A percentile compares a stretch with the other conserved stretches of the same genome.
Conservation (phyloP, 2,888 invertebrate species). For the Tanypteryx hageni region DNA sequence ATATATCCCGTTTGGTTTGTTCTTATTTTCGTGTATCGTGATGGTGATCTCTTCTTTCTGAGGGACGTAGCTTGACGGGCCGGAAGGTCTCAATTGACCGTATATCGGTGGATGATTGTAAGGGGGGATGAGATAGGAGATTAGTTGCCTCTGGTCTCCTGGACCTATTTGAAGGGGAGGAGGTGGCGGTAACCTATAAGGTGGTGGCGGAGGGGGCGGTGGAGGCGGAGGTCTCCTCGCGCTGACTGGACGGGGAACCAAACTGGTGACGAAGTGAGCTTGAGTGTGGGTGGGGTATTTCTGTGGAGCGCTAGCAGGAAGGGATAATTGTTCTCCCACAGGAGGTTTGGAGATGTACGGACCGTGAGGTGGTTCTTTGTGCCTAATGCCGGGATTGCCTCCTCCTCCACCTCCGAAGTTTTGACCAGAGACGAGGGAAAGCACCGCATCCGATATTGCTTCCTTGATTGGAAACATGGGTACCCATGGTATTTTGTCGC, state of each 20-base stretch:
- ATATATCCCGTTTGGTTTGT: constrained; percentile 33
- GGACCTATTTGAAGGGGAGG: background rate
- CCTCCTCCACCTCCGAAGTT: constrained; percentile 11
- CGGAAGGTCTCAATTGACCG: constrained; percentile 37
- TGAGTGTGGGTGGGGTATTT: background rate
- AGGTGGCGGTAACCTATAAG: background rate
- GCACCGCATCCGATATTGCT: background rate
- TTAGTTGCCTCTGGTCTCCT: background rate
- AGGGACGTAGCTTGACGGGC: background rate
- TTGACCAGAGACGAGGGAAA: constrained; percentile 46
- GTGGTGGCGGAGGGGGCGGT: constrained; percentile 47
- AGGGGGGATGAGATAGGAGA: constrained; percentile 9
- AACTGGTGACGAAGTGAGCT: background rate
- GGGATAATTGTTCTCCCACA: background rate
- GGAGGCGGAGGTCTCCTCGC: constrained; percentile 61
- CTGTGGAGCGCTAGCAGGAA: background rate
- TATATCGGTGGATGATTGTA: constrained; percentile 25
- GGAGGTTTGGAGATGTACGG: background rate
- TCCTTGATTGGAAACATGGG: constrained; percentile 77
- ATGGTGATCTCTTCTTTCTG: constrained; percentile 41
- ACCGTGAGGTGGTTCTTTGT: background rate
- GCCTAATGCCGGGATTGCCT: background rate
- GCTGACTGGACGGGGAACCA: constrained; percentile 68
- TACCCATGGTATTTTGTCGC: constrained; percentile 89
- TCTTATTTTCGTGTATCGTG: constrained; percentile 52